Percentiles rank a stretch among this genome's conserved stretches.
Evolutionary conservation across 2,113 vertebrate species (phyloP).

Genomic region (Salvelinus namaycush): DNA sequence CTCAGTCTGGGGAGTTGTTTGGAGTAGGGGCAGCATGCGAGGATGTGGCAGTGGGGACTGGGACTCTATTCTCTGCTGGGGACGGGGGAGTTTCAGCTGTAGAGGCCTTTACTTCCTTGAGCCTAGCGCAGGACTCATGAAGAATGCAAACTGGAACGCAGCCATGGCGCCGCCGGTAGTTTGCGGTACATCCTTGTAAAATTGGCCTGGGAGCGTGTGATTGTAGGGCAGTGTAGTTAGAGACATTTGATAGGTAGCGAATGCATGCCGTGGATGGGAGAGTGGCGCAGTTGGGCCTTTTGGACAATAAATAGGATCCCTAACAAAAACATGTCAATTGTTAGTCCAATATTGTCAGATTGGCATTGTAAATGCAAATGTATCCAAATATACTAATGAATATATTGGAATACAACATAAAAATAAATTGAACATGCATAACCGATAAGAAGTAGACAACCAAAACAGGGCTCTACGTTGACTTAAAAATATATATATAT

Average conservation of each 20-base stretch:
- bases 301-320: slow-evolving; percentile 74
- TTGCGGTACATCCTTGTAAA: slow-evolving; percentile 29
- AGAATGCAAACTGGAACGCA: slow-evolving; percentile 60
- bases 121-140: slow-evolving; percentile 71
- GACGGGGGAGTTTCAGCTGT: slow-evolving; percentile 3
- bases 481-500: no score
- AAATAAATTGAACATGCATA: no score
- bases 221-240: slow-evolving; percentile 18
- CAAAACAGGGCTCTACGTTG: no score
- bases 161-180: slow-evolving; percentile 31
- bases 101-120: slow-evolving; percentile 64
- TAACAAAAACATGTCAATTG: slow-evolving; percentile 65
- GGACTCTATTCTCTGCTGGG: slow-evolving; percentile 32
- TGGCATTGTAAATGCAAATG: no score
- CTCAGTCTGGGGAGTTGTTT: slow-evolving; percentile 49
- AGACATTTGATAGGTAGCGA: slow-evolving; percentile 54
- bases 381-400: no score
- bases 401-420: no score
- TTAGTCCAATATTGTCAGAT: neutral
- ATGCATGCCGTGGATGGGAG: slow-evolving; percentile 70
- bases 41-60: slow-evolving; percentile 18
- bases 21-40: neutral
- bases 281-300: slow-evolving; percentile 62
- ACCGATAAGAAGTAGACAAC: no score
- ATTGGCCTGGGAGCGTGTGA: slow-evolving; percentile 35